A percentile compares a stretch with the other conserved stretches of the same genome.
Conservation (phyloP, 2,113 vertebrate species). For the Tautogolabrus adspersus region DNA sequence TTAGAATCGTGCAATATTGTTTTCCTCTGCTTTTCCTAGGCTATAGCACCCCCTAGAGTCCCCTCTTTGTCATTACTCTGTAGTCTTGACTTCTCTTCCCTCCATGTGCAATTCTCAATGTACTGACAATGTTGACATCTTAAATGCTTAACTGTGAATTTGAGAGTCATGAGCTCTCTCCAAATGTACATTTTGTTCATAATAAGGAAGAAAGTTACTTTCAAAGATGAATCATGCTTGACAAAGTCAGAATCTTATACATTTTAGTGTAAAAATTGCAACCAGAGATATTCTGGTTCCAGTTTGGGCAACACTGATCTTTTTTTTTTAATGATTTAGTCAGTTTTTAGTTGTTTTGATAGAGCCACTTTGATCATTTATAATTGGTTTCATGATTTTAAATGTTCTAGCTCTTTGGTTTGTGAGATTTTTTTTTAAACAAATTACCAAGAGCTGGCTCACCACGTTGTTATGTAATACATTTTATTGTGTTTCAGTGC, state of each 20-base stretch:
- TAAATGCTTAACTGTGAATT: slow-evolving; percentile 84
- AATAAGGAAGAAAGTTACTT: slow-evolving; percentile 56
- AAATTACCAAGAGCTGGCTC: slow-evolving; percentile 39
- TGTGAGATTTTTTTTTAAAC: slow-evolving; percentile 6
- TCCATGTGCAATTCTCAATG: slow-evolving; percentile 59
- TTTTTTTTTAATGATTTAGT: slow-evolving; percentile 59
- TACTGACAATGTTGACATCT: slow-evolving; percentile 77
- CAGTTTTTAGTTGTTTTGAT: slow-evolving; percentile 46
- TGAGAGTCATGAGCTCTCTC: slow-evolving; percentile 67
- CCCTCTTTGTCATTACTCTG: slow-evolving; percentile 55
- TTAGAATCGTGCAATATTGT: slow-evolving; percentile 74
- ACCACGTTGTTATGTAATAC: slow-evolving; percentile 11
- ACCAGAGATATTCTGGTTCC: slow-evolving; percentile 52
- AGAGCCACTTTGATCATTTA: slow-evolving; percentile 45
- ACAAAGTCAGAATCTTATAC: slow-evolving; percentile 49
- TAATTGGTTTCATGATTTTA: slow-evolving; percentile 32
- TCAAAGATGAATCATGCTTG: slow-evolving; percentile 57
- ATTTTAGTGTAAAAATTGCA: slow-evolving; percentile 54
- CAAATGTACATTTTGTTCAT: slow-evolving; percentile 84
- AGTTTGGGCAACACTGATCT: slow-evolving; percentile 39
- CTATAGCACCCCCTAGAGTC: slow-evolving; percentile 73
- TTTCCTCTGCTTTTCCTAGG: slow-evolving; percentile 55
- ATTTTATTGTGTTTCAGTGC: slow-evolving; percentile 12
- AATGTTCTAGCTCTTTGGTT: slow-evolving; percentile 42
- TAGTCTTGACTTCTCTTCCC: slow-evolving; percentile 44